Evolutionary conservation across 2,113 vertebrate species (phyloP).

Genomic region (Felis catus): DNA sequence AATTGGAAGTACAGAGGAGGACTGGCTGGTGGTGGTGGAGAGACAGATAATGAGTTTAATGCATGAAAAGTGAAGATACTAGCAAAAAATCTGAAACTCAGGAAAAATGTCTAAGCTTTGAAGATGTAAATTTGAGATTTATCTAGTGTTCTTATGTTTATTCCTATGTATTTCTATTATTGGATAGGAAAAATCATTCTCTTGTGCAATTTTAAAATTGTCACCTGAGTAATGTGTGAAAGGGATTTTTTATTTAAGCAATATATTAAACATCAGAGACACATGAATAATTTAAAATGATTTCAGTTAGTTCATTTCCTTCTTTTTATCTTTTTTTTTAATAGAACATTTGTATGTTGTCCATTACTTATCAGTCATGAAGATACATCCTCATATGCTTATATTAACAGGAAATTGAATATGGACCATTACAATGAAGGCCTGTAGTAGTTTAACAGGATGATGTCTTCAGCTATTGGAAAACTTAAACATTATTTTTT

Average conservation of each 20-base stretch:
- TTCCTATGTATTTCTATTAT: neutral
- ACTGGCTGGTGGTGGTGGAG: neutral
- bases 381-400: constrained; percentile 65
- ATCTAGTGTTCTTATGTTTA: neutral
- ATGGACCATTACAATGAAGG: constrained; percentile 59
- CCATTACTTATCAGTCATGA: constrained; percentile 67
- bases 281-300: constrained; percentile 80
- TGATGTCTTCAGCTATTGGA: constrained; percentile 48
- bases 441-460: constrained; percentile 70
- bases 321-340: constrained; percentile 73
- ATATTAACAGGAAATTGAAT: constrained; percentile 81
- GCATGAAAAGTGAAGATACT: neutral
- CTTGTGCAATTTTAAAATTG: constrained; percentile 66
- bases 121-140: neutral
- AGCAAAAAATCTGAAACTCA: neutral
- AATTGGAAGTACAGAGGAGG: neutral
- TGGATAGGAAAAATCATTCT: constrained; percentile 64
- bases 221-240: constrained; percentile 58
- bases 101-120: neutral
- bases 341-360: constrained; percentile 75
- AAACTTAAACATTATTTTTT: constrained; percentile 72
- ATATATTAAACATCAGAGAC: constrained; percentile 71
- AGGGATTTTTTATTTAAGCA: constrained; percentile 75
- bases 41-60: neutral
- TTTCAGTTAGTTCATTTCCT: constrained; percentile 80